Evolutionary conservation across 2,888 invertebrate genomes (phyloP), one percentile per base, ranked within the genome.

Genomic region (Agapostemon virescens): DNA sequence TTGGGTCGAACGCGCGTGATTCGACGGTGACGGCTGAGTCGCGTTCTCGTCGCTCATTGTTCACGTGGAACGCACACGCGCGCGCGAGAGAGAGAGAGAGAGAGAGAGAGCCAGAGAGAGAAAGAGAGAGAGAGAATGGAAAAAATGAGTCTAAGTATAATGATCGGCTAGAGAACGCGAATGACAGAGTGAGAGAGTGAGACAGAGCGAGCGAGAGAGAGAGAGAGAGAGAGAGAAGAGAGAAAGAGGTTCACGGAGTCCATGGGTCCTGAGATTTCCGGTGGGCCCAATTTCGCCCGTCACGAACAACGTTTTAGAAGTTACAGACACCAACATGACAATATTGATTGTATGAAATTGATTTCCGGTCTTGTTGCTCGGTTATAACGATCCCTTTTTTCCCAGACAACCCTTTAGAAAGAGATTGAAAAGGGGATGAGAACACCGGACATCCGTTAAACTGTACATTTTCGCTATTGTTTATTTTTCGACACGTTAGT

Each of bases 401-500:
- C 58, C 63, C 2, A 26, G 26, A 15, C 26, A 55, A 55, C 26
- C 33, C 30, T 61, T 30, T 30, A 61, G 7, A 38, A 7, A 38
- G 38, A 23, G 9, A 36, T 17, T 42, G 30, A 55, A 33, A 36
- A 7, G 26, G 58, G 20, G 20, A 20, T 30, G 30, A 17, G 33
- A 61, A 61, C 67, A 45, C 36, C 45, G 70, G 68, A 83, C 81
- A 77, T 79, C 69, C 79, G 77, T 76, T 77, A 79, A 55, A 66
- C 38, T 86, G 85, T 86, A 85, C 85, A 73, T 73, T 81, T 33
- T 80, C 75, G 80, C 74, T 78, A 36, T 63, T 23, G 77, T 79
- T 86, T 86, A 86, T 84, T 86, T 86, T 86, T 86, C 80, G 77
- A 86, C 75, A 78, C 72, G 77, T 79, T 86, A 86, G 84, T 86